Percentiles rank a stretch among this genome's conserved stretches.
These are phyloP conservation scores for Pterophyllum scalare DNA, from an alignment of 2,113 vertebrate species.

Conservation along the genomic window DNA sequence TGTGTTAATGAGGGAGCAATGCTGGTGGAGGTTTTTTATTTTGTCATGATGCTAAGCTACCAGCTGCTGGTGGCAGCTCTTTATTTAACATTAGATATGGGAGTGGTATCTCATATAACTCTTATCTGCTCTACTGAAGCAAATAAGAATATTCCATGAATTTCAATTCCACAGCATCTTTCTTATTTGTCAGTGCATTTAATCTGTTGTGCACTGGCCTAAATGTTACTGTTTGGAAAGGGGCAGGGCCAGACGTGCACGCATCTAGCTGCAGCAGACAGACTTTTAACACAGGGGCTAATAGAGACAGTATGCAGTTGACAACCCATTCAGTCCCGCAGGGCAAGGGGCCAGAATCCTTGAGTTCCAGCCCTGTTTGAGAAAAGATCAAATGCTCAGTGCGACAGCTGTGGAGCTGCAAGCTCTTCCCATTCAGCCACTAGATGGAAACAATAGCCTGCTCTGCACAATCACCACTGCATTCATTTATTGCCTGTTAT, in stretches of 20 bases:
- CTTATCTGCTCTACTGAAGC: not conserved
- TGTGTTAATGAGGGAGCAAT: too few species aligned
- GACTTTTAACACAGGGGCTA: constrained; percentile 54
- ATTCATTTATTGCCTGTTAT: constrained; percentile 32
- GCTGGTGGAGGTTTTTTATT: not conserved
- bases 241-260: constrained; percentile 17
- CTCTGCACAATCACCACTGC: constrained; percentile 16
- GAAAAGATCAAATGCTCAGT: constrained; percentile 69
- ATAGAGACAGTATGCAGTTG: constrained; percentile 72
- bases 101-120: not conserved
- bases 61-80: not conserved
- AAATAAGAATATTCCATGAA: not conserved
- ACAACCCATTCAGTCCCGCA: constrained; percentile 69
- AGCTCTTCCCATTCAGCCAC: constrained; percentile 72
- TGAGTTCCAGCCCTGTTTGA: constrained; percentile 71
- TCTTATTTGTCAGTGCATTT: not conserved
- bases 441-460: constrained; percentile 81
- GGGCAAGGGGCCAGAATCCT: constrained; percentile 75
- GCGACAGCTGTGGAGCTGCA: constrained; percentile 68
- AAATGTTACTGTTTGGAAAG: constrained; percentile 8
- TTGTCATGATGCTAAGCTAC: not conserved
- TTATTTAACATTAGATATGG: constrained; percentile 1
- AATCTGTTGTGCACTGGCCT: constrained; percentile 10
- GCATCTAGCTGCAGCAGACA: constrained; percentile 32
- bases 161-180: not conserved